Evolutionary conservation across 2,113 vertebrate genomes (phyloP).

Genomic region (Serinus canaria): DNA sequence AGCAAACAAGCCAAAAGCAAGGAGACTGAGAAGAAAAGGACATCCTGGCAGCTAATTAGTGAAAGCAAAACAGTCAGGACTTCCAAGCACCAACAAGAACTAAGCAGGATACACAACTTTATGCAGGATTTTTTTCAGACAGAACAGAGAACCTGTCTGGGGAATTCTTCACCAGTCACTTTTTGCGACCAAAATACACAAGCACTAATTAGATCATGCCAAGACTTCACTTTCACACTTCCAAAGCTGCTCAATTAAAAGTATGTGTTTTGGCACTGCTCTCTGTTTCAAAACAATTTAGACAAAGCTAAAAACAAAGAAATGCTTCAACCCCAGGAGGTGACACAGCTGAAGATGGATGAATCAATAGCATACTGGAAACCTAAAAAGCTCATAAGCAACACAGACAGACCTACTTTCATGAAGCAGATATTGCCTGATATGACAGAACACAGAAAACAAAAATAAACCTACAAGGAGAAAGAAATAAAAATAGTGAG

Average conservation of each 20-base stretch:
- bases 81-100: conserved; percentile 33
- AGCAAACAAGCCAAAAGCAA: background rate
- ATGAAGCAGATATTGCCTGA: background rate
- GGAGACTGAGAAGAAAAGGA: background rate
- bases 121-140: background rate
- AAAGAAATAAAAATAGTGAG: background rate
- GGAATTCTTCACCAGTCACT: background rate
- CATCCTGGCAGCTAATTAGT: background rate
- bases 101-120: background rate
- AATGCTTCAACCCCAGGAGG: conserved; percentile 2
- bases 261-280: conserved; percentile 31
- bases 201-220: conserved; percentile 36
- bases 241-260: conserved; percentile 42
- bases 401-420: background rate
- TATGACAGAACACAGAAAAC: background rate
- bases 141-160: background rate
- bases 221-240: conserved; percentile 52
- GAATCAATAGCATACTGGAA: background rate
- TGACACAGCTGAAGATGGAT: background rate
- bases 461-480: background rate
- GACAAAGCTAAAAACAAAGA: conserved; percentile 41
- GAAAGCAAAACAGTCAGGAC: background rate
- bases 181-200: conserved; percentile 47
- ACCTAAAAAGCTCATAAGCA: background rate
- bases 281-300: conserved; percentile 36